Evolutionary conservation across 2,888 invertebrate species (phyloP), one percentile per base, ranked within the genome.

Genomic region (Callyntrura guangdongensis): DNA sequence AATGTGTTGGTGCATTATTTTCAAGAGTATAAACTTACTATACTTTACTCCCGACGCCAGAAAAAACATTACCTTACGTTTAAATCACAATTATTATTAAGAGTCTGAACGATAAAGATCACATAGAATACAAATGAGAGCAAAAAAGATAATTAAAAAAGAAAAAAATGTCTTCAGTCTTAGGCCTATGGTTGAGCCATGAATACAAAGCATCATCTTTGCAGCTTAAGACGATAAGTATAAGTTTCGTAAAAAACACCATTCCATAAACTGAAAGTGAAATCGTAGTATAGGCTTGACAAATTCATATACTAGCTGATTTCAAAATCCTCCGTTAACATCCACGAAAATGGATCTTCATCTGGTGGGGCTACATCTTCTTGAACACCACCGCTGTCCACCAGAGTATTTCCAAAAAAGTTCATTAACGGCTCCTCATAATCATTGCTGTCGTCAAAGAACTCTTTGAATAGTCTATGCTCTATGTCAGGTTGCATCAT

Each of bases 301-400:
- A 36, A 36, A 36, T 36, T 2, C 36, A 36, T 36, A 36, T 4
- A 36, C n/a, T 69, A 69, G 14, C 69, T 36, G 69, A 20, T 27
- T 2, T 69, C 36, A n/a, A 69, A 69, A n/a, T 36, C 84, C 3
- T 84, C 84, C 0, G 84, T n/a, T 69, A 84, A 69, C 22, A 84
- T 25, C 84, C 84, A 84, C 0, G 84, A 49, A 49, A 84, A 84
- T 0, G 84, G 84, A 25, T 84, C 84, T 84, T 84, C 84, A n/a
- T 69, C 69, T n/a, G 69, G 25, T 17, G 49, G 84, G 49, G 53
- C 2, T n/a, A 27, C 12, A 6, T 25, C 27, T 9, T 67, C 27
- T 27, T 27, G n/a, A n/a, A n/a, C 27, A 27, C 36, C 69, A 14
- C 36, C 69, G 0, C 14, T 36, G 2, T n/a, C 9, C 9, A 36